A percentile compares a stretch with the other conserved stretches of the same genome.
phyloP scores from a whole-genome alignment of 2,113 vertebrate genomes.

The Eublepharis macularius region DNA sequence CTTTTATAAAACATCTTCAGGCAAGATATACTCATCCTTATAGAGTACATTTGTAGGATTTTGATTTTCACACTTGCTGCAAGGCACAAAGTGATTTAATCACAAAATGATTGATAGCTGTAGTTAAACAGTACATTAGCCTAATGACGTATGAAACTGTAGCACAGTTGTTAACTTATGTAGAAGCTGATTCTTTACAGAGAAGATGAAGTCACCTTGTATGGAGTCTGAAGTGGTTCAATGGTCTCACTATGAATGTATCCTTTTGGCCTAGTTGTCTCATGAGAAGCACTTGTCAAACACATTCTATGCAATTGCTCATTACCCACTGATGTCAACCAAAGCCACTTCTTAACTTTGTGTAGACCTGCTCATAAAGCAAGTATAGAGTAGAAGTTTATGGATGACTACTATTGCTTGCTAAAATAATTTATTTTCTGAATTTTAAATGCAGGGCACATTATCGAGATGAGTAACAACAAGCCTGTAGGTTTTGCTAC shows the following conservation, averaged over 20 bases:
- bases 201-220: background rate
- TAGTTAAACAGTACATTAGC: slow-evolving; percentile 1
- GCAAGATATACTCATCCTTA: background rate
- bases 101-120: background rate
- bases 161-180: background rate
- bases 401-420: too few relatives aligned
- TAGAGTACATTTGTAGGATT: background rate
- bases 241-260: background rate
- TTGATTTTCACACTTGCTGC: background rate
- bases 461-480: background rate
- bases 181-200: rapidly evolving
- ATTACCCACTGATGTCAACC: background rate
- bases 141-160: background rate
- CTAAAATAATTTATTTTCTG: background rate
- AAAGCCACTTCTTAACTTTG: background rate
- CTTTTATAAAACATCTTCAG: background rate
- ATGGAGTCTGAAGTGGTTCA: background rate
- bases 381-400: background rate
- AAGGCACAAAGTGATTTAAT: background rate
- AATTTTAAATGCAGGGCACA: background rate
- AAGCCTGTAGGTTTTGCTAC: background rate
- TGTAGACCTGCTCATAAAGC: background rate
- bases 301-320: background rate
- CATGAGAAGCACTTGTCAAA: background rate
- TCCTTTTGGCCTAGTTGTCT: background rate